phyloP scores from a whole-genome alignment of 1,140 invertebrate genomes.

The Heliothis virescens region DNA sequence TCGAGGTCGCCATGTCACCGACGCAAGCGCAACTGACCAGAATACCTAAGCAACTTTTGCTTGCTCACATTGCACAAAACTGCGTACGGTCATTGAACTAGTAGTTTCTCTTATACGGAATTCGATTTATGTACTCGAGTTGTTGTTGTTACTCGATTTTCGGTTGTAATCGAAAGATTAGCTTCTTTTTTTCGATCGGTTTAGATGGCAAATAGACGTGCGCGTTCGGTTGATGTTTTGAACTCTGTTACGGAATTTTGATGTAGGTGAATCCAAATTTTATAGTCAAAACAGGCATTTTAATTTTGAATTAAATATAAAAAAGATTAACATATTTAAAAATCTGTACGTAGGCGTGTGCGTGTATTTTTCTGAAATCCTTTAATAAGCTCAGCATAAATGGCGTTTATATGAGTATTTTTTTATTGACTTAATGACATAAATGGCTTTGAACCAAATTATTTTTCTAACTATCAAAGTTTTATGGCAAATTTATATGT shows the following conservation, averaged over 20 bases:
- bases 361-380: background rate
- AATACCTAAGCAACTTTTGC: slow-evolving; percentile 73
- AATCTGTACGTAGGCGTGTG: background rate
- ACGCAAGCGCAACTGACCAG: slow-evolving; percentile 61
- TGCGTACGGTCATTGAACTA: slow-evolving; percentile 66
- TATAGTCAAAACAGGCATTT: too few species aligned
- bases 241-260: too few species aligned
- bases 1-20: slow-evolving; percentile 69
- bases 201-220: too few species aligned
- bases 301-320: too few species aligned
- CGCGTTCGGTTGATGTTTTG: too few species aligned
- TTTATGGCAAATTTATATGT: slow-evolving; percentile 37
- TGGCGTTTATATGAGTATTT: background rate
- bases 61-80: slow-evolving; percentile 77
- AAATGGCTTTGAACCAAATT: slow-evolving; percentile 16
- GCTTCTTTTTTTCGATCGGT: too few species aligned
- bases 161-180: background rate
- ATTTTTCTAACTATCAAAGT: slow-evolving; percentile 5
- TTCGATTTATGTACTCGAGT: slow-evolving; percentile 7
- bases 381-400: background rate
- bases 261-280: too few species aligned
- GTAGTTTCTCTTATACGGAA: slow-evolving; percentile 47
- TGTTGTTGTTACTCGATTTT: background rate
- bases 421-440: slow-evolving; percentile 12
- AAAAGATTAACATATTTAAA: background rate